Evolutionary conservation across 2,113 vertebrate genomes (phyloP).

Genomic region (Elachura formosa): DNA sequence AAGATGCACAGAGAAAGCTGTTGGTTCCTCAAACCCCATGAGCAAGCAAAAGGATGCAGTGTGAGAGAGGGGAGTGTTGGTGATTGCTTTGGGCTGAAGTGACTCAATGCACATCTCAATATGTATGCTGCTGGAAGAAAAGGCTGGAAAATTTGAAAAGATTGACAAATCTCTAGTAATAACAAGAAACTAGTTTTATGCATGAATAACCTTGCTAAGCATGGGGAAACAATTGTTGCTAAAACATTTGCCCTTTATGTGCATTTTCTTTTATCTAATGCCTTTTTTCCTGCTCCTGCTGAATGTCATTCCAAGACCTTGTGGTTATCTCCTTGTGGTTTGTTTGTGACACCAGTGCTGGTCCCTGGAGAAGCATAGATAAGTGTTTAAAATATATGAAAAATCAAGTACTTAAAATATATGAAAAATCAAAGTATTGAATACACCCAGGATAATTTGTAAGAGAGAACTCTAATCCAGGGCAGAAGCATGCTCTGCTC

Average conservation of each 20-base stretch:
- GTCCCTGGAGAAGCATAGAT: neutral
- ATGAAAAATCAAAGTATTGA: neutral
- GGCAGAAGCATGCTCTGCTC: neutral
- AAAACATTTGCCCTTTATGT: neutral
- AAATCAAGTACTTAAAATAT: neutral
- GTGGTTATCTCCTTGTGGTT: neutral
- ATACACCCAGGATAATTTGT: neutral
- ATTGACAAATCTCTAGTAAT: neutral
- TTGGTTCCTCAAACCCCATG: rapidly evolving
- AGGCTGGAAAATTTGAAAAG: neutral
- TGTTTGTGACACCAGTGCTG: rapidly evolving
- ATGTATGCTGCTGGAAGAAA: neutral
- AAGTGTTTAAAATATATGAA: neutral
- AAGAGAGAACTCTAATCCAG: neutral
- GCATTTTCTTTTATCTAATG: neutral
- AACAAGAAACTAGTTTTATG: neutral
- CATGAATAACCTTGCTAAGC: neutral
- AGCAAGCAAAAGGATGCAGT: rapidly evolving
- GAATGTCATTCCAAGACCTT: neutral
- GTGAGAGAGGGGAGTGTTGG: neutral
- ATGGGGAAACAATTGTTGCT: neutral
- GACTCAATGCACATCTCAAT: rapidly evolving
- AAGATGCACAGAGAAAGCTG: rapidly evolving
- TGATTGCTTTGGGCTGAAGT: neutral
- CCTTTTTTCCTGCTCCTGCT: neutral